Percentiles rank a stretch among this genome's conserved stretches.
phyloP scores from a whole-genome alignment of 1,140 invertebrate genomes.

The Leucophenga varia region DNA sequence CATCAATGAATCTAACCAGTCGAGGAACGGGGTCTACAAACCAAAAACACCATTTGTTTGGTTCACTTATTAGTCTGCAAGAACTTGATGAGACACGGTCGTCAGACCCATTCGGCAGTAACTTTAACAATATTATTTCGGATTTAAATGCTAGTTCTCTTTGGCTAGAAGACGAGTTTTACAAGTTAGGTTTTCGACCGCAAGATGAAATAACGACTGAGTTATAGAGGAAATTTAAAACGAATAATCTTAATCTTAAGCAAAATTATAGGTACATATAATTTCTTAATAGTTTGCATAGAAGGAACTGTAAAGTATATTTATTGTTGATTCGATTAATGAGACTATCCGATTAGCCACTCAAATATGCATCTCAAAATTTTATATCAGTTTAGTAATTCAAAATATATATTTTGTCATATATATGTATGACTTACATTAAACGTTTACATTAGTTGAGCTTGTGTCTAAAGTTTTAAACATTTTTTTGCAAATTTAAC shows the following conservation, averaged over 20 bases:
- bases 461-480: too few relatives aligned
- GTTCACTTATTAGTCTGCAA: slow-evolving; percentile 59
- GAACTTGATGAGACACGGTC: slow-evolving; percentile 52
- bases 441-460: too few relatives aligned
- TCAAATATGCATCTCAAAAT: too few relatives aligned
- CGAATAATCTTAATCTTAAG: slow-evolving; percentile 6
- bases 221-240: slow-evolving; percentile 55
- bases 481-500: too few relatives aligned
- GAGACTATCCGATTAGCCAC: too few relatives aligned
- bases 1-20: slow-evolving; percentile 1
- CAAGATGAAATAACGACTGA: slow-evolving; percentile 76
- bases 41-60: slow-evolving; percentile 52
- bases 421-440: too few relatives aligned
- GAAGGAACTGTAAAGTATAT: slow-evolving; percentile 15
- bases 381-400: too few relatives aligned
- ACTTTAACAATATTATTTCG: slow-evolving; percentile 58
- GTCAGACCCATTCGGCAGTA: slow-evolving; percentile 61
- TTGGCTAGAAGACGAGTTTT: slow-evolving; percentile 69
- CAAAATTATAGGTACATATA: slow-evolving; percentile 20
- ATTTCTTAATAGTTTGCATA: slow-evolving; percentile 24
- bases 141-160: slow-evolving; percentile 65
- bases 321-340: too few relatives aligned
- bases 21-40: slow-evolving; percentile 32
- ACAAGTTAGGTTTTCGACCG: slow-evolving; percentile 69
- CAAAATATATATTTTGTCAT: too few relatives aligned